Evolutionary conservation across 2,888 invertebrate species (phyloP), one percentile per base, ranked within the genome.

Genomic region (Trichogramma evanescens): DNA sequence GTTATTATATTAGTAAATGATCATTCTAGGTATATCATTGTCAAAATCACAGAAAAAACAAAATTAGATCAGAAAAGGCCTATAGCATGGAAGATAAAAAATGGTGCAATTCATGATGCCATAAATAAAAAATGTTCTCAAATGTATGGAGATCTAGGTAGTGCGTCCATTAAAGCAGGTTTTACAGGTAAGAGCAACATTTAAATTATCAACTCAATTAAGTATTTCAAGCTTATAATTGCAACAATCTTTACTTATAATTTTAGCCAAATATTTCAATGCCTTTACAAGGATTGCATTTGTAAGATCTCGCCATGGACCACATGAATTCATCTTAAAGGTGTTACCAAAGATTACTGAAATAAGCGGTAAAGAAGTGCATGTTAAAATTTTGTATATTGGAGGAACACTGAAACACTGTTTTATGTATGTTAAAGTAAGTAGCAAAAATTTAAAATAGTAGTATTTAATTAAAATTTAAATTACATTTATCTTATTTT

Each of bases 361-460:
- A 70, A 80, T 91, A 49, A 86, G 85, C 7, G 83, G 83, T 40
- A 80, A 84, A 64, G 78, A 80, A 54, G 86, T 88, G 0, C 80
- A 78, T 56, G 74, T 89, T 39, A 83, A 82, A 55, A 88, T 87
- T 13, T 74, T 91, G 4, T 89, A 91, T 74, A 82, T 85, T 2
- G 90, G 91, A 38, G 91, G 91, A 4, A 89, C 91, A 10, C 81
- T 92, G 56, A 87, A 86, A 76, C 89, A 91, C 66, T 89, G 91
- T 76, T 90, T 88, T 71, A 84, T 84, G 67, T 89, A 86, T 71
- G 83, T 91, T 26, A 73, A 74, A 71, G 79, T 79, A 68, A 69
- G 67, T 63, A 43, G 56, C 57, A 63, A 6, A 8, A 45, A 9
- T 61, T 38, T 39, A 4, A 13, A 50, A 57, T 42, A 49, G 46